Conservation (phyloP, 2,888 invertebrate genomes). For the Ichneumon xanthorius region DNA sequence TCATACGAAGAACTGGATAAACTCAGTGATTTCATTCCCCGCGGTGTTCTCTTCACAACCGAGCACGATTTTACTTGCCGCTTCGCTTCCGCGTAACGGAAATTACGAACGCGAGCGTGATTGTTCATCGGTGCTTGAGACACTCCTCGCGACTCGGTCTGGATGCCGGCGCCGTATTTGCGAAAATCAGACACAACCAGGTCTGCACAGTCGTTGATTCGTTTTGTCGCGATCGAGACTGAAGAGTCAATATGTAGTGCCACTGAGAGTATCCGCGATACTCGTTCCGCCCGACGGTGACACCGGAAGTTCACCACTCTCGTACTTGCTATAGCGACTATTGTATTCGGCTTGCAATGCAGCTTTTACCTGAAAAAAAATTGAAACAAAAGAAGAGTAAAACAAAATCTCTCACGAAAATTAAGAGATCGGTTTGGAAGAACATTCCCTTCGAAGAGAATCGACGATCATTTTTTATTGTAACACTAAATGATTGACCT, state of each 20-base stretch:
- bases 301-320: constrained; percentile 80
- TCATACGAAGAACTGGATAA: constrained; percentile 8
- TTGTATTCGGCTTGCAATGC: constrained; percentile 81
- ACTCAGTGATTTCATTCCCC: constrained; percentile 9
- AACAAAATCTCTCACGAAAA: constrained; percentile 8
- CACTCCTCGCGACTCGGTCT: constrained; percentile 22
- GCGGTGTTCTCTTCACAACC: background rate
- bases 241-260: constrained; percentile 79
- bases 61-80: constrained; percentile 11
- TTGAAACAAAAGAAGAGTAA: constrained; percentile 36
- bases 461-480: background rate
- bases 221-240: constrained; percentile 46
- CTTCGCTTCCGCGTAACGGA: constrained; percentile 8
- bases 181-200: constrained; percentile 45
- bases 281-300: constrained; percentile 80
- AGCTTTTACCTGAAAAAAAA: constrained; percentile 77
- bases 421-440: background rate
- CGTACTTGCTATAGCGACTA: constrained; percentile 81
- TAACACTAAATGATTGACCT: too few relatives aligned
- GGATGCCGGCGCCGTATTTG: background rate
- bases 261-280: constrained; percentile 80
- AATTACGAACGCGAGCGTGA: constrained; percentile 4
- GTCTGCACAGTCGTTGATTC: constrained; percentile 43
- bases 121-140: constrained; percentile 47
- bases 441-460: background rate